phyloP scores from a whole-genome alignment of 2,113 vertebrate species.

The Perca schrenkii region DNA sequence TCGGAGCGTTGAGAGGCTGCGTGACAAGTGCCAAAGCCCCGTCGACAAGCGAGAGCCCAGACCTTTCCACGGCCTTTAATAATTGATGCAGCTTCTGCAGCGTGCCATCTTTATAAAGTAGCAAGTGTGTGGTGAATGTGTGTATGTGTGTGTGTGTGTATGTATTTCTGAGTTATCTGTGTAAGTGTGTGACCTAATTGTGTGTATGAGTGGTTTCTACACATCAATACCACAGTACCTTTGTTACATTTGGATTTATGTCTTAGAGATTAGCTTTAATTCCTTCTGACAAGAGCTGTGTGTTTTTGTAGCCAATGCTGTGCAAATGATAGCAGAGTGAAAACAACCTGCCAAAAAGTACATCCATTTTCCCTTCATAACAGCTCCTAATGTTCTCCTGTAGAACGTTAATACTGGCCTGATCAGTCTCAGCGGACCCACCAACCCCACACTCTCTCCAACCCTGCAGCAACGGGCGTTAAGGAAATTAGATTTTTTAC shows the following conservation, averaged over 20 bases:
- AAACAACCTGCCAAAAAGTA: neutral
- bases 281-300: slow-evolving; percentile 2
- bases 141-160: slow-evolving; percentile 6
- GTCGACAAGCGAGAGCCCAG: slow-evolving; percentile 70
- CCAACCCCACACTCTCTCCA: slow-evolving; percentile 29
- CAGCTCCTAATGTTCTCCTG: slow-evolving; percentile 17
- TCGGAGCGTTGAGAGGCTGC: slow-evolving; percentile 42
- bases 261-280: slow-evolving; percentile 14
- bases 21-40: slow-evolving; percentile 74
- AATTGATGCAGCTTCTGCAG: slow-evolving; percentile 80
- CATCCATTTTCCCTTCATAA: slow-evolving; percentile 22
- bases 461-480: slow-evolving; percentile 38
- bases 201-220: slow-evolving; percentile 8
- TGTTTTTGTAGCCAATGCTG: neutral
- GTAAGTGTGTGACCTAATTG: slow-evolving; percentile 29
- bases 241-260: slow-evolving; percentile 9
- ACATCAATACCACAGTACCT: neutral
- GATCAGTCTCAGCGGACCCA: slow-evolving; percentile 37
- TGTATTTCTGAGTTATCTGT: slow-evolving; percentile 20
- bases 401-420: slow-evolving; percentile 12
- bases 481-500: slow-evolving; percentile 59
- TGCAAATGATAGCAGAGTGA: slow-evolving; percentile 1
- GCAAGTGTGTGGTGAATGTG: slow-evolving; percentile 42
- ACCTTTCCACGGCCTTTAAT: slow-evolving; percentile 79
- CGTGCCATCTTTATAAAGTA: slow-evolving; percentile 73